These are phyloP conservation scores for Canis aureus DNA, from an alignment of 2,113 vertebrate species.

Conservation along the genomic window DNA sequence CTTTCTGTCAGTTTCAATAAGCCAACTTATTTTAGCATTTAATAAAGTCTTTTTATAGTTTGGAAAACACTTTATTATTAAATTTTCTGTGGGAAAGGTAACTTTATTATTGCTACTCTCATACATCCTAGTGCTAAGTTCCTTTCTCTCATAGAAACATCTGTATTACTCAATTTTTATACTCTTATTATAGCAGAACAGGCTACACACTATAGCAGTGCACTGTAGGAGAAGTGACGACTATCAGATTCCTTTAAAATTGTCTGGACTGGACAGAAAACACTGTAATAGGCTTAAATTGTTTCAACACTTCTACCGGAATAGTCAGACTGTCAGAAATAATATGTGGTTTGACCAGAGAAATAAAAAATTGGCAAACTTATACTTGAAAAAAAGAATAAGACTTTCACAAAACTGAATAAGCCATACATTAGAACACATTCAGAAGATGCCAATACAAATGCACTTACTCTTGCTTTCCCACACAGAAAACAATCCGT, in stretches of 20 bases:
- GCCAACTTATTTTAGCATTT: background rate
- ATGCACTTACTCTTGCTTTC: background rate
- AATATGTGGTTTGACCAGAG: slow-evolving; percentile 35
- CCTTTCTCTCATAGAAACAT: background rate
- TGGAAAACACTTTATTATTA: slow-evolving; percentile 22
- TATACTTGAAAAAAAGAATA: background rate
- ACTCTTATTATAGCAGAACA: background rate
- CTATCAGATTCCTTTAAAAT: background rate
- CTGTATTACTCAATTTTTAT: background rate
- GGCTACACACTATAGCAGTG: background rate
- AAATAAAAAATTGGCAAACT: slow-evolving; percentile 52
- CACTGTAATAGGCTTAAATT: background rate
- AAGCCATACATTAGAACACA: background rate
- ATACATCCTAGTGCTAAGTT: background rate
- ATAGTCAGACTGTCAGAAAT: background rate
- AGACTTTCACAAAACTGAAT: slow-evolving; percentile 38
- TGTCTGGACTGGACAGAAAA: background rate
- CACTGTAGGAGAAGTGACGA: background rate
- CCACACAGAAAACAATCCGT: slow-evolving; percentile 14
- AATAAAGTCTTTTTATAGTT: background rate
- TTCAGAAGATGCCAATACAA: background rate
- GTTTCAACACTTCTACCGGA: slow-evolving; percentile 19
- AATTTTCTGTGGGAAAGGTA: background rate
- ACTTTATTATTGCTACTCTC: background rate
- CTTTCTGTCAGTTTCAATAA: background rate